Evolutionary conservation across 2,888 invertebrate genomes (phyloP), one percentile per base, ranked within the genome.

Genomic region (Pollenia angustigena): DNA sequence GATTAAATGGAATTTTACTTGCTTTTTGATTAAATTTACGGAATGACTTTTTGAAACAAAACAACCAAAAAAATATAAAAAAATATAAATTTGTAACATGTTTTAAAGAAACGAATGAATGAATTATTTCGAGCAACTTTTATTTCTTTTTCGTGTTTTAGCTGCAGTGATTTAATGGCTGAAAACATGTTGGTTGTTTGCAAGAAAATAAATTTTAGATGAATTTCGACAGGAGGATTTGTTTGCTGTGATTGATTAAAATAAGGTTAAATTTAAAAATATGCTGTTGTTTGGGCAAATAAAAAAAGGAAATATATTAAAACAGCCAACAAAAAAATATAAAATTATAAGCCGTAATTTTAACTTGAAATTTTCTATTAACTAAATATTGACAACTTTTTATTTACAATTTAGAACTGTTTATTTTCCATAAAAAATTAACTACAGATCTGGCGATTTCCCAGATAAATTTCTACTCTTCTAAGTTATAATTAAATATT

Each of bases 1-100:
- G 58, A 74, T 68, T 68, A 58, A 74, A 68, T 74, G 68, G 66
- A 68, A 58, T 66, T 81, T 58, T 66, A 8, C 42, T 64, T 72
- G 72, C 74, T 62, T 66, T 81, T 16, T 56, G 56, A 66, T 81
- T 66, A 42, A 72, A 72, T 64, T 62, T 58, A 10, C 14, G 50
- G 4, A 54, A 62, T 18, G 32, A 18, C 46, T 66, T 9, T 32
- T 32, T 32, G 32, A 16, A 80, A 46, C 40, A 50, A 48, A 42
- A 11, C 42, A 56, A 9, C 11, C 9, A 66, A 56, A 79, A 32
- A n/a, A 18, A 6, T 32, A 32, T 32, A 32, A 32, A 6, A 48
- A 58, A n/a, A 72, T n/a, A 10, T 18, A 32, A 58, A 46, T 71
- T 44, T 56, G 7, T 75, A 32, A 32, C 32, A 32, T 32, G 32